phyloP scores from a whole-genome alignment of 2,888 invertebrate species.

The Leptinotarsa peninsularis region DNA sequence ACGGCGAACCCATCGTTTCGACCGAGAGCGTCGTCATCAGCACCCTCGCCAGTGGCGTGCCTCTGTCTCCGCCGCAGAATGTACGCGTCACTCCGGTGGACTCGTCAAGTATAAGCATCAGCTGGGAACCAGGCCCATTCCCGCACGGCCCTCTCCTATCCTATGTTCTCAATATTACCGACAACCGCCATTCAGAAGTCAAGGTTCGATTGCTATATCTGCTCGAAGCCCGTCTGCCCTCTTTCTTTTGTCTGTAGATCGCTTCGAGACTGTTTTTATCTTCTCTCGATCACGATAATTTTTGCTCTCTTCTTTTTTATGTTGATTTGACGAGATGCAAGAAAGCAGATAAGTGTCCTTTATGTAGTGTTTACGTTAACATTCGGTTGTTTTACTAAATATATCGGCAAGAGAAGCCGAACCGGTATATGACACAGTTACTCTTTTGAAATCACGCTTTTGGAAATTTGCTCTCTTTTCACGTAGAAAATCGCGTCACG shows the following conservation, averaged over 20 bases:
- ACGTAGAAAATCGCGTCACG: no score
- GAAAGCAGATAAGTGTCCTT: background rate
- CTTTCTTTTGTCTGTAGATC: constrained; percentile 16
- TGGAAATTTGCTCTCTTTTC: no score
- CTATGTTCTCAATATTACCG: constrained; percentile 80
- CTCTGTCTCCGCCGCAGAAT: constrained; percentile 81
- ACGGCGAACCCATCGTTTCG: constrained; percentile 73
- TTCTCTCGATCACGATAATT: background rate
- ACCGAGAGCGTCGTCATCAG: constrained; percentile 82
- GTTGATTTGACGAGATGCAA: constrained; percentile 9
- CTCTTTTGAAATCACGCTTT: no score
- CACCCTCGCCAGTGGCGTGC: constrained; percentile 79
- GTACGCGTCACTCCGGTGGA: constrained; percentile 84
- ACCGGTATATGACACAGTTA: no score
- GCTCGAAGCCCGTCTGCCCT: background rate
- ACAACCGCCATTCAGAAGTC: constrained; percentile 63
- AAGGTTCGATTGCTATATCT: constrained; percentile 60
- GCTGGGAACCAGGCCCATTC: constrained; percentile 89
- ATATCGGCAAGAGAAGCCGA: no score
- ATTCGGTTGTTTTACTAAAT: no score
- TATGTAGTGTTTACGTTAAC: background rate
- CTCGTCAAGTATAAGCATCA: constrained; percentile 84
- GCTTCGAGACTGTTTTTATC: no score
- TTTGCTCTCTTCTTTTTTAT: constrained; percentile 14
- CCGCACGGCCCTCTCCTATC: constrained; percentile 90